These are phyloP conservation scores for Monoplex corrugatus DNA, from an alignment of 2,888 invertebrate genomes.

Conservation along the genomic window DNA sequence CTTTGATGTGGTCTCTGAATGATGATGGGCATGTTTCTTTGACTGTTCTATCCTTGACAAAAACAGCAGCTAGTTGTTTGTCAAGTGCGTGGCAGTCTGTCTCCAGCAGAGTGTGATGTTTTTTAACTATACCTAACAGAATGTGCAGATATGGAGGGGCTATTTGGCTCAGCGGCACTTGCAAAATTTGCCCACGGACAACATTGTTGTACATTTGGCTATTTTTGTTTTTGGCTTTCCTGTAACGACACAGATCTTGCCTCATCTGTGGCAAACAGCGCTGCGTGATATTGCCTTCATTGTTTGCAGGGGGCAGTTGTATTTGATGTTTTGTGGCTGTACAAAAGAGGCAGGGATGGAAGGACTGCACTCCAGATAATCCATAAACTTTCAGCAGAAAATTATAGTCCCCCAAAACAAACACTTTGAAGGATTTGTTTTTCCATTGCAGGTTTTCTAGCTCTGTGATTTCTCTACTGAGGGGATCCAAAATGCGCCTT, in stretches of 20 bases:
- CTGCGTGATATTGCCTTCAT: neutral
- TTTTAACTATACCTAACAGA: constrained; percentile 4
- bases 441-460: neutral
- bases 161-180: neutral
- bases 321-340: neutral
- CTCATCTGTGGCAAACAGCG: neutral
- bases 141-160: constrained; percentile 17
- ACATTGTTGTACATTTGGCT: neutral
- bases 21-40: neutral
- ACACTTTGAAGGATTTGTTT: constrained; percentile 1
- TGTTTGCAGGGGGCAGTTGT: too few relatives aligned
- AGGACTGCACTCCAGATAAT: neutral
- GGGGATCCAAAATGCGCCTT: too few relatives aligned
- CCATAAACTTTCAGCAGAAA: constrained; percentile 20
- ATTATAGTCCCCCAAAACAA: constrained; percentile 1
- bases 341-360: neutral
- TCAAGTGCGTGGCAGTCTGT: neutral
- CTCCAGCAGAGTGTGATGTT: constrained; percentile 15
- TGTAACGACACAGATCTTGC: neutral
- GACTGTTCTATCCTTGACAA: neutral
- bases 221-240: neutral
- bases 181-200: neutral
- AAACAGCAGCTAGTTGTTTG: neutral
- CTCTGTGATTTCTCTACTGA: neutral
- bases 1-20: neutral